These are phyloP conservation scores for Hermodice carunculata DNA, from an alignment of 2,888 invertebrate genomes.

Conservation along the genomic window DNA sequence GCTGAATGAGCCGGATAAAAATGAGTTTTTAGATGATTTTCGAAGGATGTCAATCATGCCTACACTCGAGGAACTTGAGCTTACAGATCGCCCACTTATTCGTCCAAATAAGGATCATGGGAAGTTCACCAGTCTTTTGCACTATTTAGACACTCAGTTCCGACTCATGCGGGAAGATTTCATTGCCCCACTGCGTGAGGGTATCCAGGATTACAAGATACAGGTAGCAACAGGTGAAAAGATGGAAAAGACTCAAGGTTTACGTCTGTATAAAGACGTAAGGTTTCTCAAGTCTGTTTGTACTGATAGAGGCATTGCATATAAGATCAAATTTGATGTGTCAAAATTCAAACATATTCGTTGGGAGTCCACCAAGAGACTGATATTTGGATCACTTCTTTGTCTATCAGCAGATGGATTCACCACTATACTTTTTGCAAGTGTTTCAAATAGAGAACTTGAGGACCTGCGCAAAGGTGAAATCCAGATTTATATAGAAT, in stretches of 20 bases:
- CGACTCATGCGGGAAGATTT: slow-evolving; percentile 85
- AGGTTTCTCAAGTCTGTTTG: slow-evolving; percentile 42
- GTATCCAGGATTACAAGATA: slow-evolving; percentile 71
- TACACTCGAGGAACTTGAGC: slow-evolving; percentile 59
- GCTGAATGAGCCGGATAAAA: slow-evolving; percentile 8
- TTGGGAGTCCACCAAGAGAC: slow-evolving; percentile 74
- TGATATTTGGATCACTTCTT: slow-evolving; percentile 81
- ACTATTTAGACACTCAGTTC: slow-evolving; percentile 85
- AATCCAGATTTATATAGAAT: slow-evolving; percentile 49
- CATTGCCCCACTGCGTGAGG: slow-evolving; percentile 79
- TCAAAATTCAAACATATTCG: slow-evolving; percentile 33
- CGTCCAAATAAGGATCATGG: slow-evolving; percentile 76
- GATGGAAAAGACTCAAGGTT: slow-evolving; percentile 30
- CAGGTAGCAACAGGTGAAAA: neutral
- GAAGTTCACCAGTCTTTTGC: slow-evolving; percentile 75
- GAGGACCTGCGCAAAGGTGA: slow-evolving; percentile 64
- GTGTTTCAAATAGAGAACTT: slow-evolving; percentile 67
- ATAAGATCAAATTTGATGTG: slow-evolving; percentile 38
- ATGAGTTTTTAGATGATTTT: slow-evolving; percentile 70
- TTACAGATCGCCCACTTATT: slow-evolving; percentile 69
- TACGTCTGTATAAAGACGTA: slow-evolving; percentile 51
- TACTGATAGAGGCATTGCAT: slow-evolving; percentile 43
- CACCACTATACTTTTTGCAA: slow-evolving; percentile 78
- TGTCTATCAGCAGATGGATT: slow-evolving; percentile 81
- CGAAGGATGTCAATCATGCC: slow-evolving; percentile 66